A percentile compares a stretch with the other conserved stretches of the same genome.
These are phyloP conservation scores for Rattus rattus DNA, from an alignment of 2,113 vertebrate species.

Conservation along the genomic window DNA sequence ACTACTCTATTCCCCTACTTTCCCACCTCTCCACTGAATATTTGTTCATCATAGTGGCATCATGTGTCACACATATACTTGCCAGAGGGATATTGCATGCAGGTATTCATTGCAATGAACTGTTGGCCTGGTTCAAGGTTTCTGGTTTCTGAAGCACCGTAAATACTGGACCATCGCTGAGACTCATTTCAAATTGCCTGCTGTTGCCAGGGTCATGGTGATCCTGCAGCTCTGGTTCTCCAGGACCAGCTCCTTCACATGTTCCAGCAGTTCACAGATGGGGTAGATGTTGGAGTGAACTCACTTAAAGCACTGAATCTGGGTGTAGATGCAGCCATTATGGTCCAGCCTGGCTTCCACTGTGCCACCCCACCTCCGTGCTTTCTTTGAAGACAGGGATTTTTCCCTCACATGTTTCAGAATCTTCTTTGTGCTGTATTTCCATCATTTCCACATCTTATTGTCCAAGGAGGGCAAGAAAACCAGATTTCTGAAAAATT, in stretches of 20 bases:
- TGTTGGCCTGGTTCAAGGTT: background rate
- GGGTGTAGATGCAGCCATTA: background rate
- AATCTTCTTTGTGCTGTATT: background rate
- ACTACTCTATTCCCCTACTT: background rate
- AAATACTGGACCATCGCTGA: background rate
- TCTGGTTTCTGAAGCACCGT: background rate
- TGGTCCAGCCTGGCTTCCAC: background rate
- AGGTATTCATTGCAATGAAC: background rate
- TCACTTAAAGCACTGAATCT: background rate
- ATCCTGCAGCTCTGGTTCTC: background rate
- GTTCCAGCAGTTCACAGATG: background rate
- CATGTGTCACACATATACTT: no score
- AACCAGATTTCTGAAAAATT: slow-evolving; percentile 50
- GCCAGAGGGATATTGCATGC: no score
- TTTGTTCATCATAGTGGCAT: background rate
- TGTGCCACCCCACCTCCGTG: no score
- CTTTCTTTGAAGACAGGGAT: background rate
- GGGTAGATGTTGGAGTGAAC: background rate
- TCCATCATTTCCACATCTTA: slow-evolving; percentile 47
- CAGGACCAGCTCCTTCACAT: no score
- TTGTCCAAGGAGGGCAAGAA: background rate
- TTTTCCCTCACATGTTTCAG: background rate
- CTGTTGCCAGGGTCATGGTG: background rate
- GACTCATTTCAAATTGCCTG: background rate
- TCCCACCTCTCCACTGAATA: background rate